Percentiles rank a stretch among this genome's conserved stretches.
phyloP scores from a whole-genome alignment of 2,113 vertebrate species.

The Neogobius melanostomus region DNA sequence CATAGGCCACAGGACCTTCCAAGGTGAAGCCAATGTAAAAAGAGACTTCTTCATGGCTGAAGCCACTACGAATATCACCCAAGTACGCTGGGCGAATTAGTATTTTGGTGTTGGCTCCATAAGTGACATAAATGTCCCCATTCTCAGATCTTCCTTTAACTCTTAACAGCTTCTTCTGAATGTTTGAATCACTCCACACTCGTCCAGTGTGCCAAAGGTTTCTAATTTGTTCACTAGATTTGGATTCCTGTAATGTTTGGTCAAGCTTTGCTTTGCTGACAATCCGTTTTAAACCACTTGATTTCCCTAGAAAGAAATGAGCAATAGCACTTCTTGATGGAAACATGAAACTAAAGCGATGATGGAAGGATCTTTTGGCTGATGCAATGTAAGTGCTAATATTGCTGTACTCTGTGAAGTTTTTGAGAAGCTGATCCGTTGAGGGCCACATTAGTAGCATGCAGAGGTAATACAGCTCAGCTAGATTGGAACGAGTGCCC shows the following conservation, averaged over 20 bases:
- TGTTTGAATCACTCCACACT: slow-evolving; percentile 28
- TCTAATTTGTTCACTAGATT: too few species aligned
- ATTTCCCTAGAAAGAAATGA: slow-evolving; percentile 58
- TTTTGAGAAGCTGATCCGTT: not conserved
- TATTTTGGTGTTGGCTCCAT: slow-evolving; percentile 43
- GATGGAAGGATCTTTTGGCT: slow-evolving; percentile 43
- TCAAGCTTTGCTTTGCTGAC: slow-evolving; percentile 47
- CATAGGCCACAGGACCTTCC: slow-evolving; percentile 57
- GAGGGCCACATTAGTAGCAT: slow-evolving; percentile 58
- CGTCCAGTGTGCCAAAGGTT: slow-evolving; percentile 47
- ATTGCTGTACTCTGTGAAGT: not conserved
- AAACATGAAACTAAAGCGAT: slow-evolving; percentile 43
- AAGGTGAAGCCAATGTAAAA: slow-evolving; percentile 64
- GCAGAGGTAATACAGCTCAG: slow-evolving; percentile 54
- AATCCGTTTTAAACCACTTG: slow-evolving; percentile 30
- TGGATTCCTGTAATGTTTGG: not conserved
- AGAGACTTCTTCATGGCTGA: slow-evolving; percentile 39
- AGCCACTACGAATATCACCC: slow-evolving; percentile 50
- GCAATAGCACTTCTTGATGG: slow-evolving; percentile 33
- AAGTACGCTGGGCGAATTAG: slow-evolving; percentile 46
- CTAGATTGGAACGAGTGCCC: slow-evolving; percentile 30
- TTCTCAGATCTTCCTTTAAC: slow-evolving; percentile 55
- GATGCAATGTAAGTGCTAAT: slow-evolving; percentile 33
- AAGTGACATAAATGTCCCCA: slow-evolving; percentile 41
- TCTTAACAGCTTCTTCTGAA: slow-evolving; percentile 36